phyloP scores from a whole-genome alignment of 2,113 vertebrate genomes.

The Chelonoidis abingdonii region DNA sequence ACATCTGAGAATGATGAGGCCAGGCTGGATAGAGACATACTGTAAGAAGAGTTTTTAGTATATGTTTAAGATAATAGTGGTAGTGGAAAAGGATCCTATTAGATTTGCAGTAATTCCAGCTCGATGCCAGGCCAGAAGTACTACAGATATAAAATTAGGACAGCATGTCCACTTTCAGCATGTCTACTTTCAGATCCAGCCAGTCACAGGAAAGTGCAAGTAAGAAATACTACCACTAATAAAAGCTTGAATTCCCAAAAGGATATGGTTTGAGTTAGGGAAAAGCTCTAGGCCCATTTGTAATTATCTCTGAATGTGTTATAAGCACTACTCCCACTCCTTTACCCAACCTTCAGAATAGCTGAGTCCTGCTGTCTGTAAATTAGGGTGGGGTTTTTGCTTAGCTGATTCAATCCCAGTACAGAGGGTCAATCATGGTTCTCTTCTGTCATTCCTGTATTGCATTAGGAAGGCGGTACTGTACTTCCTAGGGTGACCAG shows the following conservation, averaged over 20 bases:
- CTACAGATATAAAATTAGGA: not conserved
- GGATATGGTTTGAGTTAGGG: not conserved
- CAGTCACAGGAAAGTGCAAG: not conserved
- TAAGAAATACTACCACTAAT: not conserved
- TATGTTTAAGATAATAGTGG: not conserved
- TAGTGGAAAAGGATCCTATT: not conserved
- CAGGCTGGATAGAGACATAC: fast-evolving
- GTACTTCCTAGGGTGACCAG: not conserved
- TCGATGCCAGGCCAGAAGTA: not conserved
- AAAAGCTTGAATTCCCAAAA: not conserved
- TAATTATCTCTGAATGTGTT: not conserved
- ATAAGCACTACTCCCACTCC: not conserved
- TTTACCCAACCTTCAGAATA: not conserved
- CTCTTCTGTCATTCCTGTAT: fast-evolving
- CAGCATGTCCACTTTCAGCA: not conserved
- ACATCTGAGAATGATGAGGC: not conserved
- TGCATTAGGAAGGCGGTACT: not conserved
- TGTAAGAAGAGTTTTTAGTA: conserved; percentile 19
- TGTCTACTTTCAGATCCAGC: not conserved
- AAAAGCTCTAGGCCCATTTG: not conserved
- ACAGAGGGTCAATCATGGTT: fast-evolving
- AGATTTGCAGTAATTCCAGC: not conserved
- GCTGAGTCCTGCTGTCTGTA: not conserved
- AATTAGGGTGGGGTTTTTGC: not conserved
- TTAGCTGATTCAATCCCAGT: not conserved